Base-by-base conservation (phyloP, 2,797 vertebrate genomes). In the Sparus aurata region DNA sequence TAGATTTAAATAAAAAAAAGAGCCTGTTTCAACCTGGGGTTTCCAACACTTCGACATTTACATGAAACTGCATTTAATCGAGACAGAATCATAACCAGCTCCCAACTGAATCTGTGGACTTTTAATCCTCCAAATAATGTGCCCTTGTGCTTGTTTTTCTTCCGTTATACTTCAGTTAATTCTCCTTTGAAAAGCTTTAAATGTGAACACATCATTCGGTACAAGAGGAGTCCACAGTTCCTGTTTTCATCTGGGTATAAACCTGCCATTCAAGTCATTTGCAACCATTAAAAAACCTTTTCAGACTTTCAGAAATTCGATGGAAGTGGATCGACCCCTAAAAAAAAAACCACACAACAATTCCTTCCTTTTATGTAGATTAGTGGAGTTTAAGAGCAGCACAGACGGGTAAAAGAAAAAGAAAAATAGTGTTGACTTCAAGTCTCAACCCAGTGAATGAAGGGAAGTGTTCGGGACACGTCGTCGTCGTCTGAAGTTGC, bases 1-100 rank as follows among this genome's bases (percentile, higher is more conserved):
- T 74, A 77, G 20, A 76, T 69, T 91, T 90, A 90, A 90, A 90
- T 90, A 23, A 62, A 69, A 85, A 85, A 60, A 86, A 63, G 46
- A 87, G 68, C 69, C 23, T 79, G 60, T 34, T 81, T 77, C 16
- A 63, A 77, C 61, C 30, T 17, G 6, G n/a, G 30, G 27, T 59
- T 69, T 68, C 54, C 61, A 55, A 78, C 34, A 46, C 46, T 50
- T 70, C 58, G 38, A 59, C n/a, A 15, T 65, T 54, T 58, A 57
- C n/a, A 54, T 47, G 0, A 70, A 74, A 68, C 75, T 69, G 63
- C 27, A 54, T 15, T 64, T 66, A 3, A 43, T 27, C 54, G n/a
- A 69, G 4, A 43, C 63, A 54, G 43, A 69, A 53, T 72, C 45
- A 69, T 2, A 66, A 17, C 49, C 70, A 47, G 53, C 43, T 60